These are phyloP conservation scores for Gallinago paraguaiae DNA, from an alignment of 2,113 vertebrate species.

Conservation along the genomic window DNA sequence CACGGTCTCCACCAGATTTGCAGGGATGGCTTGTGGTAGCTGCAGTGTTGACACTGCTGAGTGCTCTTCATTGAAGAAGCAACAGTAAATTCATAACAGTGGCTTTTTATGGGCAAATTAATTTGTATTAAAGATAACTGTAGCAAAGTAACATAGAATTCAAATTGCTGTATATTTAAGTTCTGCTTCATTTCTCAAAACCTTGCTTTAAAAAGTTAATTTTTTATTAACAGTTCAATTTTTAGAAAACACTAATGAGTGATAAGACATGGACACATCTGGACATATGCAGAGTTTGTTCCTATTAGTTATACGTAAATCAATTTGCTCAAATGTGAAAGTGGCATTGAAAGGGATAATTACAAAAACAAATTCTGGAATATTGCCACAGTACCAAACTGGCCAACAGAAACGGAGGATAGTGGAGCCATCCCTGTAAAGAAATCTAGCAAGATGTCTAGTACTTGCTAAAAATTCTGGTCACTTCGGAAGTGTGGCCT, in stretches of 20 bases:
- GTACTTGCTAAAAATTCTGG: not conserved
- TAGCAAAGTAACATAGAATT: not conserved
- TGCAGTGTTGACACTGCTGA: not conserved
- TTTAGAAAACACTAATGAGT: not conserved
- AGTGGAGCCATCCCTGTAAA: not conserved
- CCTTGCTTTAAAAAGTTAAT: not conserved
- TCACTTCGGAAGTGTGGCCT: not conserved
- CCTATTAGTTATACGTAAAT: not conserved
- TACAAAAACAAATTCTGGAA: not conserved
- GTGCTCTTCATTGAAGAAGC: not conserved
- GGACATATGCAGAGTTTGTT: not conserved
- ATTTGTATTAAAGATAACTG: not conserved
- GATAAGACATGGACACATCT: not conserved
- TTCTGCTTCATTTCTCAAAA: not conserved
- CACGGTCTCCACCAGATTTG: too few relatives aligned
- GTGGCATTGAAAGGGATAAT: not conserved
- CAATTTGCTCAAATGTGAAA: not conserved
- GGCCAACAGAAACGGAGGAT: not conserved
- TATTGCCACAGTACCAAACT: not conserved
- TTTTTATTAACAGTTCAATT: not conserved
- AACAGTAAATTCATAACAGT: not conserved
- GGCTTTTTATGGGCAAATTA: not conserved
- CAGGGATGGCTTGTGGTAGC: not conserved
- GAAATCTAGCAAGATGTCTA: not conserved
- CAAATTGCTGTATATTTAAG: not conserved